Conservation (phyloP, 2,888 invertebrate genomes). For the Palloptera scutellata region DNA sequence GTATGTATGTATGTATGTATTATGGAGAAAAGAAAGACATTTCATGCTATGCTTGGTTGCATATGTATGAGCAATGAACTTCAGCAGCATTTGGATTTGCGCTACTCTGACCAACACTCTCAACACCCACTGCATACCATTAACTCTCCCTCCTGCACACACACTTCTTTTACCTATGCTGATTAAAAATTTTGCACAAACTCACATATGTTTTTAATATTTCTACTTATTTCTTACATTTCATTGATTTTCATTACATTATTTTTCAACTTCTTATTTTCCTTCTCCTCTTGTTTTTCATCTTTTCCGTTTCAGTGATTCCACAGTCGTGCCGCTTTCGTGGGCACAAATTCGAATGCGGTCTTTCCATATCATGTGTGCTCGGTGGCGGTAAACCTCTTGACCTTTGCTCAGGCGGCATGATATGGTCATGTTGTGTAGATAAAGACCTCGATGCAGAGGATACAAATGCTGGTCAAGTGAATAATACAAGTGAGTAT, state of each 20-base stretch:
- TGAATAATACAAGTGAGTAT: constrained; percentile 89
- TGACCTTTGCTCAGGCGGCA: constrained; percentile 90
- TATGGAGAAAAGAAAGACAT: no score
- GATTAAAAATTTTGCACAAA: no score
- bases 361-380: constrained; percentile 89
- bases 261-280: constrained; percentile 8
- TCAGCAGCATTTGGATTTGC: constrained; percentile 4
- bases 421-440: constrained; percentile 95
- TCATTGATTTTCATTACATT: constrained; percentile 11
- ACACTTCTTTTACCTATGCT: no score
- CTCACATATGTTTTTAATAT: no score
- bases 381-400: constrained; percentile 86
- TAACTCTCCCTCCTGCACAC: no score
- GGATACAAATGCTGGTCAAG: constrained; percentile 69
- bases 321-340: constrained; percentile 87
- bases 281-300: neutral
- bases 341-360: constrained; percentile 87
- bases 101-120: neutral
- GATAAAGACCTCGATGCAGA: constrained; percentile 74
- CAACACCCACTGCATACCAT: neutral
- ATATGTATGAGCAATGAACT: constrained; percentile 15
- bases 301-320: constrained; percentile 75
- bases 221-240: neutral
- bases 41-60: neutral
- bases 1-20: no score